Conservation (phyloP, 2,113 vertebrate species). For the Rhombomys opimus region DNA sequence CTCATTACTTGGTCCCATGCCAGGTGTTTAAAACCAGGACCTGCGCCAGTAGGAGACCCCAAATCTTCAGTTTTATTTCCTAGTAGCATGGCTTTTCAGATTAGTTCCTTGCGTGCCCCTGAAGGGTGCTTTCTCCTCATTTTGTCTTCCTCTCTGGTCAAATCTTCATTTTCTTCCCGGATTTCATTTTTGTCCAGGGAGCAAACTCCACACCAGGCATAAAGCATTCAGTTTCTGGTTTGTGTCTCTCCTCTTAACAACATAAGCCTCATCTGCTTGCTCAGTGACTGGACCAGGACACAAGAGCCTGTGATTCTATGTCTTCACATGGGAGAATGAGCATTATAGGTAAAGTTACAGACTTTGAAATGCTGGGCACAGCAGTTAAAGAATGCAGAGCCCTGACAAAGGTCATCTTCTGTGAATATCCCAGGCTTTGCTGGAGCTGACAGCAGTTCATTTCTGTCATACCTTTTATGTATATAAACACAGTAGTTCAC, state of each 20-base stretch:
- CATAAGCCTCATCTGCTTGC: neutral
- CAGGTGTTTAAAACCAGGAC: neutral
- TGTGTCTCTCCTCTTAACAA: neutral
- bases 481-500: conserved; percentile 91
- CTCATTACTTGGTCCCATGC: neutral
- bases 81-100: neutral
- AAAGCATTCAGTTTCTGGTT: neutral
- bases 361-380: conserved; percentile 14
- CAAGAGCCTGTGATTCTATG: neutral
- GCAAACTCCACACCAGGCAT: neutral
- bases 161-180: conserved; percentile 24
- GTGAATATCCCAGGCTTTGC: neutral
- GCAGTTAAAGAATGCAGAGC: neutral
- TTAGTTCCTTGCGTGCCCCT: neutral
- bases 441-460: conserved; percentile 70
- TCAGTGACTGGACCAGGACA: neutral
- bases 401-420: conserved; percentile 30
- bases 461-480: conserved; percentile 86
- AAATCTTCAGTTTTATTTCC: conserved; percentile 13
- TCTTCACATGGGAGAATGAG: conserved; percentile 6
- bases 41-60: neutral
- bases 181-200: neutral
- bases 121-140: neutral
- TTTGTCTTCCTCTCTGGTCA: neutral
- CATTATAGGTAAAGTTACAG: neutral